Base-by-base conservation (phyloP, 2,797 vertebrate species). In the Spinibarbus caldwelli region DNA sequence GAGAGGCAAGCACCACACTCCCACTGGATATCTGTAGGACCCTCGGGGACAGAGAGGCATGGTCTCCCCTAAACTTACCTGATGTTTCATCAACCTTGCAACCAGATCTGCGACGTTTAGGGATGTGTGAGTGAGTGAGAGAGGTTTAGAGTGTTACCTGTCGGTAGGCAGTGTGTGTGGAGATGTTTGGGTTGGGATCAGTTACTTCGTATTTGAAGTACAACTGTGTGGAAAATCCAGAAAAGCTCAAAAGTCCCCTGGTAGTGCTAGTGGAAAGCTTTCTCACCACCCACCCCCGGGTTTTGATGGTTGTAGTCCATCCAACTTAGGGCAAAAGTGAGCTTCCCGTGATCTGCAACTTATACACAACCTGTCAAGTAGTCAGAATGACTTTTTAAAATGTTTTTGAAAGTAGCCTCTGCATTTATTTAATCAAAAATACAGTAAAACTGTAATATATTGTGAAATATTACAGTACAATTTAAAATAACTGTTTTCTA, bases 1-100 rank as follows among this genome's bases (percentile, higher is more conserved):
- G 94, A 95, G 91, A 87, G 83, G 88, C 83, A 75, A 81, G 87
- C 87, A 89, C 84, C 80, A 62, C 79, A 3, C 90, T 95, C 93
- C 92, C 94, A 93, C 91, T 93, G 12, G 67, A 62, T 82, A 41
- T 82, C 26, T 93, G 90, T 66, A 43, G 72, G 47, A 62, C 83
- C 80, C 76, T 49, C 6, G 59, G 67, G 78, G 62, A 80, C 34
- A 6, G 38, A 75, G 83, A n/a, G 57, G 41, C 81, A 71, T 54
- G 66, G 66, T 82, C 80, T 54, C 66, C 21, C 70, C 23, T 59
- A 86, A 79, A 67, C 88, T 88, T 87, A 73, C 86, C 45, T 67
- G 78, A 45, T 67, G 84, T 89, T 89, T 88, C 89, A 80, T 89
- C 89, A 89, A 89, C 84, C 81, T 88, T 86, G 86, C 83, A 49